Evolutionary conservation across 2,797 vertebrate species (phyloP), one percentile per base, ranked within the genome.

Genomic region (Mycteria americana): DNA sequence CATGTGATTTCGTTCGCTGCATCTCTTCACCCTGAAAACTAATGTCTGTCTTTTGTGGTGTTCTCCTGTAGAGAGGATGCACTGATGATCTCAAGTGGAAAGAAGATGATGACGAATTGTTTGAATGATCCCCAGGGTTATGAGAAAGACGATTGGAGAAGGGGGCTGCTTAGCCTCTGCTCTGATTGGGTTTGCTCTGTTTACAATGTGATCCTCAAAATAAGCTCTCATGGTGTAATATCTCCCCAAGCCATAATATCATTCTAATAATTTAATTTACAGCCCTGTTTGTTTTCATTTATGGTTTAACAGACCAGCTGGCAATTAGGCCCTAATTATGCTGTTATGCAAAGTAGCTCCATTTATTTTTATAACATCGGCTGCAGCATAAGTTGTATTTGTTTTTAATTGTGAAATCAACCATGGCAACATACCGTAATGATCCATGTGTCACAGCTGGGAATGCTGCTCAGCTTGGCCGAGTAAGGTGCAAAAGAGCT

Each of bases 321-420:
- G 91, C 80, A 95, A 93, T 96, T 93, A 96, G 82, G 92, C 72
- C 57, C 78, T 95, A 89, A 95, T 95, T 92, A 88, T 89, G 89
- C 95, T 89, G 80, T 93, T 96, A 97, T 97, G 97, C 94, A 97
- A 94, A 95, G 91, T 83, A 95, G 94, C 69, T 91, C 75, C 12
- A 19, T 89, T 95, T 89, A 89, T 95, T 94, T 97, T 97, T 96
- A 92, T 81, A 95, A 85, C 81, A 54, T 30, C 1, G 56, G 77
- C 88, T 85, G 84, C 89, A 89, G 73, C 79, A 11, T 33, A 59
- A 91, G 59, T 89, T 69, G 45, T 79, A 72, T 95, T 97, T 96
- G 95, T 72, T 93, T 95, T 92, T 56, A 91, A 89, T 83, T 93
- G 93, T 93, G 87, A 92, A 86, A 83, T 87, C 87, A 81, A 18